Evolutionary conservation across 2,888 invertebrate species (phyloP), one percentile per base, ranked within the genome.

Genomic region (Dryococelus australis): DNA sequence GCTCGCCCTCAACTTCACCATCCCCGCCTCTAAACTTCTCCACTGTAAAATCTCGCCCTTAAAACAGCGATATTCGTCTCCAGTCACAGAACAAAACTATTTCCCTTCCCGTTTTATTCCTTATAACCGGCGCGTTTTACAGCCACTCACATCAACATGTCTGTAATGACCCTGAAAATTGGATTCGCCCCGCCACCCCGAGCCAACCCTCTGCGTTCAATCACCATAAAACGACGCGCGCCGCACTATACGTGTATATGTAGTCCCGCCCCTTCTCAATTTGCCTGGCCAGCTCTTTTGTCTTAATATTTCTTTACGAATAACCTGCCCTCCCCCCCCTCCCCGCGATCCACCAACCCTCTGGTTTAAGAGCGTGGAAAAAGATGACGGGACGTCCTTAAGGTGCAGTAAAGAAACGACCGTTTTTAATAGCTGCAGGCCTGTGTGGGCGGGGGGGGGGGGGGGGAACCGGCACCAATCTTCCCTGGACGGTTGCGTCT

Each of bases 111-210:
- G 65, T 65, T 65, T 65, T 65, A 65, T 65, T 65, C 65, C 65
- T 65, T 65, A 65, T 65, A 65, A 65, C 65, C 20, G 65, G 65
- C 20, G 65, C 65, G 65, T 65, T 65, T 65, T 65, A 65, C 65
- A 65, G 65, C 65, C 65, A 65, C 65, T 65, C 65, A 65, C 65
- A 65, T 65, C 65, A 65, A 65, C 65, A 65, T 65, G 65, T 65
- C 88, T 87, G 88, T 89, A 89, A 89, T 88, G 88, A 87, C 87
- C 87, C 89, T 86, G 87, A 88, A 88, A 89, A 89, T 89, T 87
- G 89, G 88, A 89, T 88, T 84, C 85, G 88, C 65, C 65, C 65
- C 16, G 65, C 65, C 65, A 65, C 65, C 65, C 65, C 65, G 65
- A 3, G n/a, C 65, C 65, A 65, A 65, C 65, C 24, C 6, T 65